Evolutionary conservation across 2,888 invertebrate species (phyloP).

Genomic region (Drosophila trichaetosa): DNA sequence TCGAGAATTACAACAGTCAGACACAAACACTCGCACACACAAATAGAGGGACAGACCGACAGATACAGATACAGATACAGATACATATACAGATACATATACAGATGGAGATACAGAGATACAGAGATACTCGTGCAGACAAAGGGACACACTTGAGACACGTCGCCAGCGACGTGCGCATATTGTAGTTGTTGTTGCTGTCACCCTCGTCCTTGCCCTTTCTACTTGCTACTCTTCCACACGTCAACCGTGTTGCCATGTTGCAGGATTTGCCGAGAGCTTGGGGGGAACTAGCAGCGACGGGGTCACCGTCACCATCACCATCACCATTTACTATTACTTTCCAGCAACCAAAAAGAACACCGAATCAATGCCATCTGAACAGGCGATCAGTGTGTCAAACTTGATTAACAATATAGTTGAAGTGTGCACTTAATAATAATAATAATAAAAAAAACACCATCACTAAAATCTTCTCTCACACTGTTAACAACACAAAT

Average conservation of each 20-base stretch:
- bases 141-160: conserved; percentile 59
- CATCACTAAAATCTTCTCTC: background rate
- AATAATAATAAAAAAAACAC: background rate
- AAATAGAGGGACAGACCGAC: background rate
- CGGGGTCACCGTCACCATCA: conserved; percentile 27
- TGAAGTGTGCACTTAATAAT: background rate
- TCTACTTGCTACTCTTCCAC: background rate
- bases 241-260: conserved; percentile 19
- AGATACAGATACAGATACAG: background rate
- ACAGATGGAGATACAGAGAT: conserved; percentile 3
- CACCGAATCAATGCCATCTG: conserved; percentile 28
- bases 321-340: conserved; percentile 32
- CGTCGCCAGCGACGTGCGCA: conserved; percentile 63
- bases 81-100: conserved; percentile 6
- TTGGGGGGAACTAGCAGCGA: background rate
- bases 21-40: conserved; percentile 32
- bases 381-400: conserved; percentile 47
- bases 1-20: conserved; percentile 68
- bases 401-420: background rate
- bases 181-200: conserved; percentile 46
- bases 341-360: conserved; percentile 8
- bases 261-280: conserved; percentile 13
- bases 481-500: background rate
- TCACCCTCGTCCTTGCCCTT: conserved; percentile 23
- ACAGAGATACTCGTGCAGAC: conserved; percentile 21